phyloP scores from a whole-genome alignment of 2,888 invertebrate species.

The Volucella inanis region DNA sequence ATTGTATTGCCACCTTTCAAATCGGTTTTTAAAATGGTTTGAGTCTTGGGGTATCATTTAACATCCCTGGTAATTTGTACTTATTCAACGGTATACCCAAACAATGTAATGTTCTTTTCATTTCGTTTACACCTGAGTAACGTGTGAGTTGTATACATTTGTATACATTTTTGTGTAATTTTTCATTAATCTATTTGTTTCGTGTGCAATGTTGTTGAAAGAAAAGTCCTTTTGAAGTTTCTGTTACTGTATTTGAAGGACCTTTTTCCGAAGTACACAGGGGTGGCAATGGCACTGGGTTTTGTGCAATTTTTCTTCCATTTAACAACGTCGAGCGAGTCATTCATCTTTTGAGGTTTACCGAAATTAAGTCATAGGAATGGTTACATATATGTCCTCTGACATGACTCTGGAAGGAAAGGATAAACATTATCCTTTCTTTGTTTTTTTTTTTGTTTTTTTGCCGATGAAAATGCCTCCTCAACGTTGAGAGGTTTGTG shows the following conservation, averaged over 20 bases:
- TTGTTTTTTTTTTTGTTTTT: constrained; percentile 5
- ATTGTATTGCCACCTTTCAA: constrained; percentile 35
- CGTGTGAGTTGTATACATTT: constrained; percentile 2
- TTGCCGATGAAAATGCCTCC: constrained; percentile 41
- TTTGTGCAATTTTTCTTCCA: constrained; percentile 13
- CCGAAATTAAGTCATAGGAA: constrained; percentile 63
- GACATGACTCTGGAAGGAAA: constrained; percentile 11
- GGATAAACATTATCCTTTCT: constrained; percentile 29
- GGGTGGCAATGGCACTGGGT: constrained; percentile 1
- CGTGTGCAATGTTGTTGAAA: constrained; percentile 32
- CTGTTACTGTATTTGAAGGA: constrained; percentile 33
- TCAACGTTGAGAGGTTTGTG: constrained; percentile 51
- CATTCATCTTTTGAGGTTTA: constrained; percentile 51
- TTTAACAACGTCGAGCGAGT: constrained; percentile 25
- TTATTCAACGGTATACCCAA: constrained; percentile 38
- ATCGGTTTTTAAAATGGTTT: constrained; percentile 31
- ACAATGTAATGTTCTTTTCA: constrained; percentile 22
- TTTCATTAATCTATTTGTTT: constrained; percentile 67
- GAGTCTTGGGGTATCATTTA: constrained; percentile 45
- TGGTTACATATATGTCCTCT: constrained; percentile 25
- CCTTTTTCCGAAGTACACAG: neutral
- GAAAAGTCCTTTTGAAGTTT: constrained; percentile 62
- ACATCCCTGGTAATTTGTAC: constrained; percentile 63
- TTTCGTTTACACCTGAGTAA: constrained; percentile 42
- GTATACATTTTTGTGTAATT: constrained; percentile 9